Conservation (phyloP, 2,888 invertebrate genomes). For the Amaurobius ferox region DNA sequence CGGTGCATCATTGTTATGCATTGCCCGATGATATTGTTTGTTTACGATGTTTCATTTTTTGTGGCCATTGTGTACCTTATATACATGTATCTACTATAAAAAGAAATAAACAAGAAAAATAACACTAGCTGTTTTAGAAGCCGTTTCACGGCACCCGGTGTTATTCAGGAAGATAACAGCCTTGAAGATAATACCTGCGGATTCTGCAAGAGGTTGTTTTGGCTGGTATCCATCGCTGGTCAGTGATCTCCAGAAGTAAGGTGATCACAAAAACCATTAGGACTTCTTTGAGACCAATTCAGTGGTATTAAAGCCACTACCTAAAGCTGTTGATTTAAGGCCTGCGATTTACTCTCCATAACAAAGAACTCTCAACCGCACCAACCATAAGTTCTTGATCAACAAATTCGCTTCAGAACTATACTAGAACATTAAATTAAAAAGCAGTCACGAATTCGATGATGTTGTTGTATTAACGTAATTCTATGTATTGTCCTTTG, state of each 20-base stretch:
- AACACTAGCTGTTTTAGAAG: slow-evolving; percentile 52
- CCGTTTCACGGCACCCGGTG: slow-evolving; percentile 20
- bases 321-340: slow-evolving; percentile 28
- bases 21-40: slow-evolving; percentile 42
- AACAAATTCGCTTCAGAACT: slow-evolving; percentile 35
- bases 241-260: not conserved
- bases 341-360: slow-evolving; percentile 29
- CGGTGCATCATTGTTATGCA: slow-evolving; percentile 44
- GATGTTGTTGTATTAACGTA: slow-evolving; percentile 65
- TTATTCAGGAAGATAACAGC: not conserved
- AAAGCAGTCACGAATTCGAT: not conserved
- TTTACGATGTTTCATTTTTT: slow-evolving; percentile 52
- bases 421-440: slow-evolving; percentile 26
- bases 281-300: slow-evolving; percentile 10
- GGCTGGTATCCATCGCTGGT: not conserved
- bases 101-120: slow-evolving; percentile 19
- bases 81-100: slow-evolving; percentile 59
- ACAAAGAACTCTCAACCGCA: slow-evolving; percentile 19
- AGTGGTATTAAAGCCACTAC: not conserved
- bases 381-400: slow-evolving; percentile 23
- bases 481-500: slow-evolving; percentile 65
- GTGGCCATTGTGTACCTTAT: slow-evolving; percentile 64
- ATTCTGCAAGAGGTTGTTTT: not conserved
- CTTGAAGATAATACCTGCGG: not conserved
- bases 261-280: not conserved